These are phyloP conservation scores for Teleogryllus oceanicus DNA, from an alignment of 2,888 invertebrate species.

Conservation along the genomic window DNA sequence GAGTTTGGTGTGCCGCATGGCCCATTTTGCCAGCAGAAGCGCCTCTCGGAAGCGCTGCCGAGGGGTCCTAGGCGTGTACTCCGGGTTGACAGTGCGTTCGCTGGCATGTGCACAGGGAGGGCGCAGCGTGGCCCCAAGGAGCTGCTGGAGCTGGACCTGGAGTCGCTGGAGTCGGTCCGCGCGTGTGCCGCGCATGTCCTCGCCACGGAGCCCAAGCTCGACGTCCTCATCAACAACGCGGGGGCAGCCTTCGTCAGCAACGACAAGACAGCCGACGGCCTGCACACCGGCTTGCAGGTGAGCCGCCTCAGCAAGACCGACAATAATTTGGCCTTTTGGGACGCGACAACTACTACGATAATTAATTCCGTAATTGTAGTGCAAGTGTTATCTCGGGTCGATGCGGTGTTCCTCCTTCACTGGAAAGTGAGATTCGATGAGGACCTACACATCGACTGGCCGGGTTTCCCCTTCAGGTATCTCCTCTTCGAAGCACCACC, in stretches of 20 bases:
- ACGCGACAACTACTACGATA: too few relatives aligned
- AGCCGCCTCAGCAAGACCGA: slow-evolving; percentile 42
- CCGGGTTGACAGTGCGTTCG: too few relatives aligned
- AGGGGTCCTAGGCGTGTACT: too few relatives aligned
- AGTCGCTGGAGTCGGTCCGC: slow-evolving; percentile 56
- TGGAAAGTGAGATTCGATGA: too few relatives aligned
- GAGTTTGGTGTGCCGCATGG: background rate
- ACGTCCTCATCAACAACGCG: slow-evolving; percentile 65
- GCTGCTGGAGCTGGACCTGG: slow-evolving; percentile 53
- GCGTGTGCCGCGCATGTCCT: slow-evolving; percentile 61
- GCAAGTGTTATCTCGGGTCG: too few relatives aligned
- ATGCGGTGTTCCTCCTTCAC: too few relatives aligned
- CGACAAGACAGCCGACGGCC: slow-evolving; percentile 59
- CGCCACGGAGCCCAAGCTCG: slow-evolving; percentile 54
- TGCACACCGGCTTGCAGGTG: slow-evolving; percentile 63
- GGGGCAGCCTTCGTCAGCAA: slow-evolving; percentile 53
- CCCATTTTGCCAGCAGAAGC: background rate
- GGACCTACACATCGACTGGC: too few relatives aligned
- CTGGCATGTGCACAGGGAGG: background rate
- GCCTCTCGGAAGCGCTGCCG: too few relatives aligned
- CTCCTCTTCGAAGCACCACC: too few relatives aligned
- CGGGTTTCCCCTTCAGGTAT: too few relatives aligned
- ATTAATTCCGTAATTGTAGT: too few relatives aligned
- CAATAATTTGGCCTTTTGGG: too few relatives aligned
- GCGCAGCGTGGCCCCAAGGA: slow-evolving; percentile 40